Evolutionary conservation across 2,888 invertebrate genomes (phyloP), one percentile per base, ranked within the genome.

Genomic region (Nudaria mundana): DNA sequence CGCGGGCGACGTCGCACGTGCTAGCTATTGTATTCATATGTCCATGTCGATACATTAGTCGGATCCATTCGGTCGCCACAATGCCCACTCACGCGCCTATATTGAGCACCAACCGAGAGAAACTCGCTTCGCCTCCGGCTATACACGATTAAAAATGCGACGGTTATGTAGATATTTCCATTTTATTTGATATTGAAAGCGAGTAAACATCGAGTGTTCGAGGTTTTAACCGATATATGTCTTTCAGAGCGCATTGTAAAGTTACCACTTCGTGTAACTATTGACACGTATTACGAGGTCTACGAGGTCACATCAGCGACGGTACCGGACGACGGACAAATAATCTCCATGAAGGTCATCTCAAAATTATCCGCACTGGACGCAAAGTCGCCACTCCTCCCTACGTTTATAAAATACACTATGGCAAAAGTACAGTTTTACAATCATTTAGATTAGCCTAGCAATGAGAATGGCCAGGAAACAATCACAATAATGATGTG

Each of bases 11-110:
- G 56, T 56, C 71, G 80, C 86, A 83, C 86, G 85, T 86, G 86
- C 79, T 74, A 71, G 62, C 63, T 70, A 81, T 83, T 83, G 82
- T 84, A 72, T 78, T 73, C 79, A 69, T 74, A 76, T 65, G 58
- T 54, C 65, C 60, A 72, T 71, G 66, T 52, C 54, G 59, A 69
- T 69, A 65, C 58, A 52, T 44, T 45, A 42, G 56, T 57, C 45
- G 48, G 38, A 49, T 56, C 39, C 40, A 53, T 46, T 43, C 44
- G 48, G 53, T 30, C 42, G 30, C 64, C 55, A 62, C 63, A 66
- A 60, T 59, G 37, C 52, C 52, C 53, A 48, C 36, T 39, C 37
- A 40, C 34, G 33, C 49, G 48, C 46, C 57, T 56, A 56, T 62
- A 66, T 64, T 56, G 59, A 57, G 57, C 48, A 56, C 58, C 60